These are phyloP conservation scores for Harlomillsia oculata DNA, from an alignment of 1,140 invertebrate species.

Conservation along the genomic window DNA sequence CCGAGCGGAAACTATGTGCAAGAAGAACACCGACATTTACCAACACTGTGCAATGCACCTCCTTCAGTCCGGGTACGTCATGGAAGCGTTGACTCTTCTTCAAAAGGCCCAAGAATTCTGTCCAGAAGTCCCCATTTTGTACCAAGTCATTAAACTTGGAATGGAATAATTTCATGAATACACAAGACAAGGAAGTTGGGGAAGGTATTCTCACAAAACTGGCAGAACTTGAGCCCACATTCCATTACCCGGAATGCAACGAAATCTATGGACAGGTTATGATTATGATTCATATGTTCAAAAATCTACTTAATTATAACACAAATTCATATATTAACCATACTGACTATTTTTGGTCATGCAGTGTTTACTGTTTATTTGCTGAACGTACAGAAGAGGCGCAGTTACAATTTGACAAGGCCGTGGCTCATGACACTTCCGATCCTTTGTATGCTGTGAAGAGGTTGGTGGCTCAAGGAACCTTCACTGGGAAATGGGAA, in stretches of 20 bases:
- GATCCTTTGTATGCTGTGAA: neutral
- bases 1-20: conserved; percentile 3
- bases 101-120: neutral
- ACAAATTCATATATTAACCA: neutral
- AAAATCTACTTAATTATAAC: neutral
- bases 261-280: conserved; percentile 10
- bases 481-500: too few relatives aligned
- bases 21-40: conserved; percentile 13
- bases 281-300: too few relatives aligned
- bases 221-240: neutral
- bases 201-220: neutral
- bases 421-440: neutral
- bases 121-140: neutral
- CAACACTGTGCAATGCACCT: conserved; percentile 1
- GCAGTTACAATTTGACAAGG: neutral
- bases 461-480: neutral
- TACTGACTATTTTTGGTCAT: neutral
- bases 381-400: neutral
- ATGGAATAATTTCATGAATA: neutral
- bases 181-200: neutral
- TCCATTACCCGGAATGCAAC: conserved; percentile 18
- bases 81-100: neutral
- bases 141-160: neutral
- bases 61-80: neutral
- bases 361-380: neutral